Evolutionary conservation across 2,113 vertebrate species (phyloP).

Genomic region (Ginglymostoma cirratum): DNA sequence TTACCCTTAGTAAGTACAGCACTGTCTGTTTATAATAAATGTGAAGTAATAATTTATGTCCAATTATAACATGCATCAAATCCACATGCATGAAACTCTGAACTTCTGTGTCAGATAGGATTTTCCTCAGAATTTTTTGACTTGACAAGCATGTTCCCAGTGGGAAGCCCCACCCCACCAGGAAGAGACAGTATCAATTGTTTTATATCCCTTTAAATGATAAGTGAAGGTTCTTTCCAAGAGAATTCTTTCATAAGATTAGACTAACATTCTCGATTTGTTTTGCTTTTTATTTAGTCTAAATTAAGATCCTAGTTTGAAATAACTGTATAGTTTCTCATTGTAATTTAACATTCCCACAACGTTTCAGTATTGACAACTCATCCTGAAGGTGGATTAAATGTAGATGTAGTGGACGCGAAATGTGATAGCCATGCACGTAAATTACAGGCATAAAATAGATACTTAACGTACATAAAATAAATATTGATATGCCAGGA

Average conservation of each 20-base stretch:
- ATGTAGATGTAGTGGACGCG: not conserved
- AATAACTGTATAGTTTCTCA: not conserved
- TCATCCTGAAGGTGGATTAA: not conserved
- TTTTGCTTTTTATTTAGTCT: not conserved
- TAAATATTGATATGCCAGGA: not conserved
- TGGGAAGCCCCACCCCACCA: not conserved
- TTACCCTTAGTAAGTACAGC: not conserved
- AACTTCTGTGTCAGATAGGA: not conserved
- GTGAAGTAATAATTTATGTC: not conserved
- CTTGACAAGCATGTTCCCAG: not conserved
- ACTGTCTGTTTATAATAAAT: conserved; percentile 1
- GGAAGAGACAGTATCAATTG: not conserved
- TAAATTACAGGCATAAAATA: not conserved
- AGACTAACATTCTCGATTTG: not conserved
- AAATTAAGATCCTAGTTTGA: not conserved
- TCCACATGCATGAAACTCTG: not conserved
- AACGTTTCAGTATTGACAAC: not conserved
- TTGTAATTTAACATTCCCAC: not conserved
- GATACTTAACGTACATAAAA: not conserved
- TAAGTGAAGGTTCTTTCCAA: not conserved
- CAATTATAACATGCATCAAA: not conserved
- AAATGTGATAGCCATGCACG: not conserved
- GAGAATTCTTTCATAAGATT: not conserved
- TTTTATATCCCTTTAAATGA: not conserved
- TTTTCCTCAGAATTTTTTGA: not conserved